phyloP scores from a whole-genome alignment of 2,888 invertebrate species.

The Trichogramma dendrolimi region DNA sequence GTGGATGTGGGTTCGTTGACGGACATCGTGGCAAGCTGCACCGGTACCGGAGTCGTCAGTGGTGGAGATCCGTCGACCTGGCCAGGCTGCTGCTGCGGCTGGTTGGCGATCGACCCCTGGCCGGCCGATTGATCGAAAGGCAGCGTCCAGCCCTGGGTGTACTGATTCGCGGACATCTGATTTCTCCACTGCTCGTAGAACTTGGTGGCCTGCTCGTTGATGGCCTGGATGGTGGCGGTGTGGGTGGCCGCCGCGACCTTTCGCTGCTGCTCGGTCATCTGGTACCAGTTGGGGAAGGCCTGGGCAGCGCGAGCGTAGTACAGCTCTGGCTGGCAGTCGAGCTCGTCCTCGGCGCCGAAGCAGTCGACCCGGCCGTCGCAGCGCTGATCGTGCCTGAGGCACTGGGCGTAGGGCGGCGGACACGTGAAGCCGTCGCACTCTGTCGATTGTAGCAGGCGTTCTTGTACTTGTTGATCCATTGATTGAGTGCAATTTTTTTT shows the following conservation, averaged over 20 bases:
- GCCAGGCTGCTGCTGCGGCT: no score
- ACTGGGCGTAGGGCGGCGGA: slow-evolving; percentile 62
- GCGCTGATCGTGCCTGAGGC: slow-evolving; percentile 58
- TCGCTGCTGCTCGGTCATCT: not conserved
- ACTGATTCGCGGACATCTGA: not conserved
- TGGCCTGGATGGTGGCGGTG: not conserved
- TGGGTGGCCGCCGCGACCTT: not conserved
- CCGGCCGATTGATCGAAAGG: no score
- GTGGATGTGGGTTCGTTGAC: no score
- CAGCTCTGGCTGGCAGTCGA: slow-evolving; percentile 57
- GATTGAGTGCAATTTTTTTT: no score
- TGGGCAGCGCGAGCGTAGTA: slow-evolving; percentile 13
- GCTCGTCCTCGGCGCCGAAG: slow-evolving; percentile 69
- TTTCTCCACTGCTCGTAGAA: not conserved
- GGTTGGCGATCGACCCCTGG: no score
- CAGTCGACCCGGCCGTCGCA: slow-evolving; percentile 69
- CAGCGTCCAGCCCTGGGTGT: no score
- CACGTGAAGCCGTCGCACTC: slow-evolving; percentile 61
- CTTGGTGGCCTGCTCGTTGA: not conserved
- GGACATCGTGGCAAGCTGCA: no score
- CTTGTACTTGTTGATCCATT: no score
- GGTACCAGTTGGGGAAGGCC: not conserved
- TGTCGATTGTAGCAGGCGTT: not conserved
- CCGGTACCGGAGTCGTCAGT: no score
- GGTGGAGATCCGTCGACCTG: no score